Base-by-base conservation (phyloP, 2,888 invertebrate genomes). In the Resseliella maxima region DNA sequence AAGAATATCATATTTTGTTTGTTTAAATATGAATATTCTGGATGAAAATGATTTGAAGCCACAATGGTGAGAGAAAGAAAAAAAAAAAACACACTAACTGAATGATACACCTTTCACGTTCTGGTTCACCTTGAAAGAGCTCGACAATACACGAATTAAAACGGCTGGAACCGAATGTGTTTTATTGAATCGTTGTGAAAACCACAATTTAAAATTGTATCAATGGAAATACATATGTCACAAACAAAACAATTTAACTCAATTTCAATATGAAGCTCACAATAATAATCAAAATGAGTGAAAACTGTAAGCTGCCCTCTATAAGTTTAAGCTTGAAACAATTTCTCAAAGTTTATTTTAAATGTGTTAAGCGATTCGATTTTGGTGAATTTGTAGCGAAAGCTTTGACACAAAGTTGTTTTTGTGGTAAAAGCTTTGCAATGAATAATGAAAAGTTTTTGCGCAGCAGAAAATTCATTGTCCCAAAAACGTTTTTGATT, bases 61-160 rank as follows among this genome's bases (percentile, higher is more conserved):
- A 41, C 41, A 41, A 41, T 8, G 12, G 12, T 8, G 41, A 41
- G 41, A 41, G 50, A 21, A 21, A 21, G 50, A 59, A 59, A 27
- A 59, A 24, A 24, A 59, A 3, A 24, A 27, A 59, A 24, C 24
- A 5, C n/a, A 59, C 59, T 15, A 72, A 31, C 18, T 72, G 72
- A 31, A 21, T 31, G 31, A 31, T 0, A 31, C 72, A 72, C 27
- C 72, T 72, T 72, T 72, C 35, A 72, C 72, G 35, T 72, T 21
- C 72, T 72, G 35, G 72, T 72, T 72, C 72, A 72, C 72, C 72
- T 72, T 72, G 72, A 72, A 72, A 72, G 31, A 72, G 72, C 31
- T 72, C 2, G 15, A 15, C 72, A 35, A 24, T 59, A 24, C 3
- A 72, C 72, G n/a, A 72, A 27, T 21, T 72, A 31, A 0, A 31